Evolutionary conservation across 2,113 vertebrate species (phyloP), one percentile per base, ranked within the genome.

Genomic region (Tamias sibiricus): DNA sequence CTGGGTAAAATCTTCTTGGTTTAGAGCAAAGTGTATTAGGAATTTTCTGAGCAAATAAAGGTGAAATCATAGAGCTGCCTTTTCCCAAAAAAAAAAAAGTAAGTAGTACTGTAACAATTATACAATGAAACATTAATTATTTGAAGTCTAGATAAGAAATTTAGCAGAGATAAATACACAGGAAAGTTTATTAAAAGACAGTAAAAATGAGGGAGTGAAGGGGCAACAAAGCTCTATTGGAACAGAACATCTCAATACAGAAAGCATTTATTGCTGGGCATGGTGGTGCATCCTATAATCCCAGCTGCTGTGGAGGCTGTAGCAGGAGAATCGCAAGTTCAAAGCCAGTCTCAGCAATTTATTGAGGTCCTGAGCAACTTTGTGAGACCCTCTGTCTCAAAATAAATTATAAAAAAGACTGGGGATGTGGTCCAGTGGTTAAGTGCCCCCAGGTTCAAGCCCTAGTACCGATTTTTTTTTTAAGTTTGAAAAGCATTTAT

Each of bases 91-190:
- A 54, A 49, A 57, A 54, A 68, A 66, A 35, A n/a, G 79, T 7
- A 96, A 95, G 52, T 42, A 82, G 8, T 54, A 24, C 20, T 77
- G 16, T 68, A 88, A n/a, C 17, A 81, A 79, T 68, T 94, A 57
- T 54, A 54, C 2, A n/a, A 2, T 52, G 28, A 1, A 64, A 52
- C 6, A 84, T 0, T 87, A 44, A 52, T 64, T 95, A 44, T 77
- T 26, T 22, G 79, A 74, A 64, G 9, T 57, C n/a, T 64, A 57
- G 6, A 3, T 54, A 19, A 47, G 24, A 30, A 94, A 87, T 93
- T 96, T 69, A 71, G 5, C 14, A 79, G 85, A 69, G 1, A 69
- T 4, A 87, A 40, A 62, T 57, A 26, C 7, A 64, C 2, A 66
- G 32, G 85, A 83, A 91, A 69, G 2, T 4, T 90, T 40, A 85